Evolutionary conservation across 2,888 invertebrate genomes (phyloP).

Genomic region (Deroplatys truncata): DNA sequence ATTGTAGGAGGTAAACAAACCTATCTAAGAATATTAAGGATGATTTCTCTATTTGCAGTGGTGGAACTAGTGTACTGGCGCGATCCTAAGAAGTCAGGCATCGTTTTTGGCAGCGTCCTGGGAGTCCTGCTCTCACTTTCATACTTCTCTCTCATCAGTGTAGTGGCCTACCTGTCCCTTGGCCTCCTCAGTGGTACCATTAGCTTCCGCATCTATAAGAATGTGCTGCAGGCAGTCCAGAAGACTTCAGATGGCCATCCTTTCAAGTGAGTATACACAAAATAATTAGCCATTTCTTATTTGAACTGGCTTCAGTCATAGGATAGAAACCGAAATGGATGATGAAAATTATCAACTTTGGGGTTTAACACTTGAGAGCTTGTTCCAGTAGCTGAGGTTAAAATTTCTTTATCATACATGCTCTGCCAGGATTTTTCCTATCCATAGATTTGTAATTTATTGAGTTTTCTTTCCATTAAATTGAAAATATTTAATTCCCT

Average conservation of each 20-base stretch:
- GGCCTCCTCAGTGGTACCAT: slow-evolving; percentile 81
- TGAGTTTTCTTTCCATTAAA: no score
- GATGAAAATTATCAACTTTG: no score
- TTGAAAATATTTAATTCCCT: no score
- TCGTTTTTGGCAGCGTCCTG: slow-evolving; percentile 87
- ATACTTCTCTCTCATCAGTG: slow-evolving; percentile 92
- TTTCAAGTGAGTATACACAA: slow-evolving; percentile 74
- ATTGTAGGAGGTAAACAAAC: neutral
- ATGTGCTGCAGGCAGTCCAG: slow-evolving; percentile 90
- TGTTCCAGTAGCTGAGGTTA: no score
- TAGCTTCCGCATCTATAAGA: slow-evolving; percentile 94
- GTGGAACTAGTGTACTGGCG: slow-evolving; percentile 98
- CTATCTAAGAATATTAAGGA: neutral
- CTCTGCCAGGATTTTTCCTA: no score
- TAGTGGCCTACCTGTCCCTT: slow-evolving; percentile 88
- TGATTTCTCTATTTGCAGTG: slow-evolving; percentile 59
- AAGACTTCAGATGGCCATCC: slow-evolving; percentile 96
- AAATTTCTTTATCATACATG: no score
- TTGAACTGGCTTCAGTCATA: no score
- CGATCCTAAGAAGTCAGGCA: slow-evolving; percentile 89
- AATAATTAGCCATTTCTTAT: neutral
- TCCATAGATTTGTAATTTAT: no score
- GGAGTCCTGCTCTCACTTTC: slow-evolving; percentile 88
- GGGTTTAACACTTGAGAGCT: no score
- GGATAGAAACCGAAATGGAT: no score